These are phyloP conservation scores for Sardinella longiceps DNA, from an alignment of 2,797 vertebrate species.

Conservation along the genomic window DNA sequence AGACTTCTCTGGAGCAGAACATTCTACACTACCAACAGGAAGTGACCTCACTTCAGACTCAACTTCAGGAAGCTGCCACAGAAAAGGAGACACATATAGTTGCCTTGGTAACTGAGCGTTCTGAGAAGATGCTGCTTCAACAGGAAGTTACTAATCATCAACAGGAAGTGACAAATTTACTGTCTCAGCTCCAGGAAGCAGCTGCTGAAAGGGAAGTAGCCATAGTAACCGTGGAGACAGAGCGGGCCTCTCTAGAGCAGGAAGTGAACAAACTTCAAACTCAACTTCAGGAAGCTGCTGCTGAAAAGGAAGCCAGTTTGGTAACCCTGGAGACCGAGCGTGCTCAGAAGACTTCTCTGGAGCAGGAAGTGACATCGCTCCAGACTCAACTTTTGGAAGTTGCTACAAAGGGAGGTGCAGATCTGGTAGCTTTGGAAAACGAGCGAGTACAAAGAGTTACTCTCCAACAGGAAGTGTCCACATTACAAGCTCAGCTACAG, in stretches of 20 bases:
- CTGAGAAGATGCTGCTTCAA: neutral
- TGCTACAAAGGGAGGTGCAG: too few species aligned
- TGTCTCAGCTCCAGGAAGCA: slow-evolving; percentile 38
- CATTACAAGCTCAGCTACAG: too few species aligned
- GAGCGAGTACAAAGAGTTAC: too few species aligned
- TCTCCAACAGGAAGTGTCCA: too few species aligned
- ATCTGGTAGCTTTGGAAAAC: too few species aligned
- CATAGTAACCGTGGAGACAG: neutral
- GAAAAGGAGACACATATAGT: neutral
- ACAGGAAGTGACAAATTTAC: slow-evolving; percentile 35
- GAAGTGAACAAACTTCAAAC: too few species aligned
- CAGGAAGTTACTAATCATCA: slow-evolving; percentile 30
- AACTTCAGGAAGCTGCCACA: slow-evolving; percentile 67
- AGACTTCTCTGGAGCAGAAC: slow-evolving; percentile 69
- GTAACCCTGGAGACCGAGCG: too few species aligned
- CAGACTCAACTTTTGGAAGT: slow-evolving; percentile 36
- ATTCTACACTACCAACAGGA: slow-evolving; percentile 56
- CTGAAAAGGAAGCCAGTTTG: too few species aligned
- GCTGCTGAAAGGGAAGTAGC: slow-evolving; percentile 45
- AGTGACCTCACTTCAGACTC: slow-evolving; percentile 63
- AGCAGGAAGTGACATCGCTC: slow-evolving; percentile 29
- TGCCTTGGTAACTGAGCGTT: neutral
- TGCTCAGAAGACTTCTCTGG: neutral
- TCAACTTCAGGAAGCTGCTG: too few species aligned
- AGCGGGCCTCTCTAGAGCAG: too few species aligned